Evolutionary conservation across 2,888 invertebrate genomes (phyloP), one percentile per base, ranked within the genome.

Genomic region (Alsophila aescularia): DNA sequence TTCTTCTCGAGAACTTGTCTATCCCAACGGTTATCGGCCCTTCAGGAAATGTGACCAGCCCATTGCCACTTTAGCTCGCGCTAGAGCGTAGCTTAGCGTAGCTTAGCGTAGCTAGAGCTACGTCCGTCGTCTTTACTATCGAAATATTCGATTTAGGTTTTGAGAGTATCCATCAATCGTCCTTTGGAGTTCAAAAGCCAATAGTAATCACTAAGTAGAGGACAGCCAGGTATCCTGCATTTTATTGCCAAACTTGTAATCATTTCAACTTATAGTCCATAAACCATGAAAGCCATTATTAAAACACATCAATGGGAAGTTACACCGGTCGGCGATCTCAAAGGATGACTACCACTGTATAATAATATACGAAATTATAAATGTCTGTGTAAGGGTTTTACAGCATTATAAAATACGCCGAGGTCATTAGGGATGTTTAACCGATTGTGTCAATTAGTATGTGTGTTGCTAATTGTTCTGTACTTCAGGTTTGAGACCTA

Each of bases 361-460:
- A 43, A 41, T 47, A 24, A 35, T 48, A 42, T 52, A 37, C 44
- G 35, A 77, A 75, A 75, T 73, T 69, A 74, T 76, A 79, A 81
- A 78, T 66, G 67, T 43, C 58, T 63, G 52, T 44, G 35, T 55
- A 60, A 58, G 40, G 52, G 43, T 40, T 27, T 63, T 64, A 53
- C 60, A 15, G 27, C 54, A 58, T 62, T 69, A 67, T 83, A 81
- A 83, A 84, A 72, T 68, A 47, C 64, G 61, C 65, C 57, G 52
- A 67, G 79, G 79, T 83, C 79, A 86, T 84, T 85, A 84, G 79
- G 31, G 42, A 40, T 45, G 35, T 45, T 41, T 45, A 27, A 35
- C 27, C 15, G 34, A 35, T 45, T 39, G 56, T 54, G 7, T 24
- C 29, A 29, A 29, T 29, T 29, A 29, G 10, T 2, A 3, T 9